Evolutionary conservation across 2,113 vertebrate species (phyloP), one percentile per base, ranked within the genome.

Genomic region (Tenrec ecaudatus): DNA sequence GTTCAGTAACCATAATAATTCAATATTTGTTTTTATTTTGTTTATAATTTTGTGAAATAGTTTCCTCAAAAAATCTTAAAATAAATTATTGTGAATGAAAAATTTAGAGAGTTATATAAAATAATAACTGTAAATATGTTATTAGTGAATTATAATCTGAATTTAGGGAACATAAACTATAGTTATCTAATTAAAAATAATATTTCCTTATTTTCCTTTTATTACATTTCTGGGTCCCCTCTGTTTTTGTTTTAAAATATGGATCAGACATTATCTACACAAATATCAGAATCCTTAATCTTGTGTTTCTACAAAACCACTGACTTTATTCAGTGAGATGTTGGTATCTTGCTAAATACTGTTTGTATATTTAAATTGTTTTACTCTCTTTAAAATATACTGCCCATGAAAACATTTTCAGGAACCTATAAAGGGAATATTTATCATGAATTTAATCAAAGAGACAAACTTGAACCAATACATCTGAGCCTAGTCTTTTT

Each of bases 381-480:
- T 79, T 64, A 90, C 53, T 40, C 9, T 40, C 31, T 78, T 76
- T 91, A 68, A 53, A 88, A 76, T 64, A 20, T 20, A 66, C 33
- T 68, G 29, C 57, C 68, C 6, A 89, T 16, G 86, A 86, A 57
- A 4, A 33, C 62, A 20, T 6, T 9, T 23, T 80, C 76, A 29
- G 64, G 57, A 36, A 53, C 3, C 3, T 71, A 0, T 38, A 91
- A 94, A 96, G 92, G 83, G 80, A 95, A 89, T 88, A 80, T 29
- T 76, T n/a, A 53, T 53, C 9, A 53, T 53, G 47, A 53, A 53
- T 53, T 53, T 53, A 53, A 53, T 53, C 9, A 53, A 53, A 53
- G 47, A 53, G 11, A 53, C 47, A 53, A 53, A 14, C 47, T 53
- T 53, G 47, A 53, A 53, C 47, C 2, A 53, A 14, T 14, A 53